Base-by-base conservation (phyloP, 2,888 invertebrate species). In the Dendrolimus houi region DNA sequence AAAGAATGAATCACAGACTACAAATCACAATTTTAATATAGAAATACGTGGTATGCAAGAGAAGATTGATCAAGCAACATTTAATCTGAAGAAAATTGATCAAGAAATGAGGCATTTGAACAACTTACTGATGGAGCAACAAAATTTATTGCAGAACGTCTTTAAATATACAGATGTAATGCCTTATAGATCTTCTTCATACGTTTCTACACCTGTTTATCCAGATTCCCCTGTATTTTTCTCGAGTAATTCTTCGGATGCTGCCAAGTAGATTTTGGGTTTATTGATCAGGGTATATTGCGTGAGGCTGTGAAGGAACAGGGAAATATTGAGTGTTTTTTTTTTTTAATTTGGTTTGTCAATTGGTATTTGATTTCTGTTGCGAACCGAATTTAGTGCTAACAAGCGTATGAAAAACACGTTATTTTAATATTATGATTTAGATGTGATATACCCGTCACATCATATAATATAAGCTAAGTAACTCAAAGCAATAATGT, bases 81-180 rank as follows among this genome's bases (percentile, higher is more conserved):
- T 95, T 67, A 93, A 94, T 72, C 91, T 95, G 62, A 94, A 94
- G 73, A 92, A 92, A 62, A 91, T 95, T 60, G 93, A 93, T 47
- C 93, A 93, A 70, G 95, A 95, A 77, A 92, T 95, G 72, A 92
- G 92, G 64, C 94, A 94, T 74, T 78, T 95, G 66, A 94, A 94
- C 70, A 91, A 80, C 0, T 62, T 91, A 57, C 59, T 91, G 52
- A 72, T 86, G 70, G 87, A 84, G 52, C 91, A 91, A 60, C 90
- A 90, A 57, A 75, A 73, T 55, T 66, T 89, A 58, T 59, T 91
- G 54, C 85, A 86, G 57, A 84, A 73, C 58, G 68, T 89, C 58
- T 69, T 88, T 13, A 87, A 87, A 58, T 69, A 66, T 14, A 68
- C 71, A 2, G 80, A 80, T 52, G 56, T 77, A 7, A 58, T 71